Evolutionary conservation across 1,140 invertebrate species (phyloP).

Genomic region (Drosophila santomea): DNA sequence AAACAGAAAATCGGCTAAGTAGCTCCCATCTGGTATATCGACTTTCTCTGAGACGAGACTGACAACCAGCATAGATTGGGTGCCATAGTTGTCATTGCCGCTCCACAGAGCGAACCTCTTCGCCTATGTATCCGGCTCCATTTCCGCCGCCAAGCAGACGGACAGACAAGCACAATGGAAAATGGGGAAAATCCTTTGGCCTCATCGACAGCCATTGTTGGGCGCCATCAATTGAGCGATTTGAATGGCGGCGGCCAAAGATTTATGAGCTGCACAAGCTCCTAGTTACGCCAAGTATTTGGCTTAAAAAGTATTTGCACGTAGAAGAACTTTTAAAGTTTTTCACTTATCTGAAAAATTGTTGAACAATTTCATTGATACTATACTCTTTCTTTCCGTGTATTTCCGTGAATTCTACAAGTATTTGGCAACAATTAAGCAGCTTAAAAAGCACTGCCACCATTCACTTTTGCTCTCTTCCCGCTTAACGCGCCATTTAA

Average conservation of each 20-base stretch:
- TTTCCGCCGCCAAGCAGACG: slow-evolving; percentile 35
- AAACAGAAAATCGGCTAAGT: background rate
- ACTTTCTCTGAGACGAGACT: slow-evolving; percentile 4
- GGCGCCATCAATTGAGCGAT: slow-evolving; percentile 53
- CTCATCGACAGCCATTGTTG: slow-evolving; percentile 42
- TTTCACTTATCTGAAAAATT: background rate
- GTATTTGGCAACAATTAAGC: slow-evolving; percentile 74
- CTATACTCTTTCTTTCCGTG: background rate
- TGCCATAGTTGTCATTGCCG: slow-evolving; percentile 37
- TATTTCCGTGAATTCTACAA: background rate
- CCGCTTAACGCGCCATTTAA: slow-evolving; percentile 36
- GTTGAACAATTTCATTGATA: background rate
- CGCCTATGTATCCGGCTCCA: background rate
- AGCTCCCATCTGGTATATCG: background rate
- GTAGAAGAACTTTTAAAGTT: background rate
- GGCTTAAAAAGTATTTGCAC: background rate
- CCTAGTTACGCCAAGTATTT: slow-evolving; percentile 11
- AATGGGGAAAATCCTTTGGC: slow-evolving; percentile 33
- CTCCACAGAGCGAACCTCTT: slow-evolving; percentile 39
- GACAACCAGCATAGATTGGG: slow-evolving; percentile 55
- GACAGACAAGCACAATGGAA: slow-evolving; percentile 49
- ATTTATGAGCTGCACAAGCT: slow-evolving; percentile 57
- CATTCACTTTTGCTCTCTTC: slow-evolving; percentile 37
- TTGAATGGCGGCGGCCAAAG: slow-evolving; percentile 53
- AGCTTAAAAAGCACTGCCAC: slow-evolving; percentile 50